Base-by-base conservation (phyloP, 2,797 vertebrate genomes). In the Arrhamphus sclerolepis region DNA sequence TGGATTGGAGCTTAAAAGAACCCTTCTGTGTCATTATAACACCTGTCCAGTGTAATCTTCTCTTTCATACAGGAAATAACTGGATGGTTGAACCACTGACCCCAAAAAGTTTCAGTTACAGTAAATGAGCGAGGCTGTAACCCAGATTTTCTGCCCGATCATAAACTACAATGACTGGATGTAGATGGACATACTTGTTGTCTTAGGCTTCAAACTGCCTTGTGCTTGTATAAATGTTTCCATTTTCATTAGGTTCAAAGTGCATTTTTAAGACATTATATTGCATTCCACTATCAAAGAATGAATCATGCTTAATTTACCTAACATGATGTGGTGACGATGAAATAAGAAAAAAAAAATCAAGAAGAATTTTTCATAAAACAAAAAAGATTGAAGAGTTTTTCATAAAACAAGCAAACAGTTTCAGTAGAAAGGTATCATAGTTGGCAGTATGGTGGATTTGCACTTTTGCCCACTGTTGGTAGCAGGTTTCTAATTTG, bases 41-140 rank as follows among this genome's bases (percentile, higher is more conserved):
- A 88, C 83, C 86, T 88, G 84, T 64, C 66, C 19, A 22, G 58
- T 66, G 76, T 81, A 77, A 83, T 80, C 77, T 72, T 70, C 59
- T 52, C 53, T 72, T 78, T 80, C 75, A 81, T 54, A 60, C 62
- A 58, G 21, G 24, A 69, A 67, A 77, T 84, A 65, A 81, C 47
- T 56, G 54, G 52, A 76, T 50, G 52, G 64, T 76, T 75, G 66
- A 72, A 65, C 38, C 10, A 59, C 56, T 5, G 53, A 65, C 46
- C 26, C 42, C 16, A 0, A 42, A 28, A 51, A 59, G 64, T 73
- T 47, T 73, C 18, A 2, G 56, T 84, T 82, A 78, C 81, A 81
- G 40, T 31, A 57, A 58, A 57, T 73, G 58, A 74, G 62, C 54
- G 31, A 19, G 63, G 73, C 70, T 47, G 60, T 59, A 57, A 76